phyloP scores from a whole-genome alignment of 2,888 invertebrate genomes.

The Parnassius smintheus region DNA sequence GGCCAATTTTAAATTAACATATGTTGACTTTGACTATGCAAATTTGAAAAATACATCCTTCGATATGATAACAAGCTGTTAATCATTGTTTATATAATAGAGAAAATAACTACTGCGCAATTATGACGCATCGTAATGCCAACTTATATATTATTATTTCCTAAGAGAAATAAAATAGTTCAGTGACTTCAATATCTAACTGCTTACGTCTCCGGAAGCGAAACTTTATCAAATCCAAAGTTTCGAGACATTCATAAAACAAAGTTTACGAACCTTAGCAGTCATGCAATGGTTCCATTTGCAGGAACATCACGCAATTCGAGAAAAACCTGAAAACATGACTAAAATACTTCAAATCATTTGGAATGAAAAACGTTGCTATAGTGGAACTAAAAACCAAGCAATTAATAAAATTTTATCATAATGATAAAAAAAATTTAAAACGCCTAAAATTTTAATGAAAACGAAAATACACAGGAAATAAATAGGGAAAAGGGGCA shows the following conservation, averaged over 20 bases:
- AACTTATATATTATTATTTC: not conserved
- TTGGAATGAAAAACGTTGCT: not conserved
- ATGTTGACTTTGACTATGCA: no score
- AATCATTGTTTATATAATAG: no score
- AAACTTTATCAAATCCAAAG: conserved; percentile 48
- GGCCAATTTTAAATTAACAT: no score
- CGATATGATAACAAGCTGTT: no score
- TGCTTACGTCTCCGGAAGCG: conserved; percentile 27
- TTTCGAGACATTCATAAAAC: conserved; percentile 51
- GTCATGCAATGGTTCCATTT: conserved; percentile 56
- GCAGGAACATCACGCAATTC: conserved; percentile 47
- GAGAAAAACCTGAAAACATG: conserved; percentile 31
- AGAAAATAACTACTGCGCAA: no score
- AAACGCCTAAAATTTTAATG: no score
- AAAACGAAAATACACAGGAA: no score
- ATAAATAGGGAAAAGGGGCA: not conserved
- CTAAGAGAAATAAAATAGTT: not conserved
- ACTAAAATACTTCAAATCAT: conserved; percentile 12
- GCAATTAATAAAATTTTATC: no score
- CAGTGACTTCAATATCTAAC: conserved; percentile 12
- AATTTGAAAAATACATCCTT: no score
- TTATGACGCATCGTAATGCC: no score
- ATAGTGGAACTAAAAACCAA: no score
- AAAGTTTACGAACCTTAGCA: conserved; percentile 50
- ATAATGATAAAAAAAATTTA: no score